Percentiles rank a stretch among this genome's conserved stretches.
These are phyloP conservation scores for Sebastes reedi DNA, from an alignment of 2,797 vertebrate genomes.

Conservation along the genomic window DNA sequence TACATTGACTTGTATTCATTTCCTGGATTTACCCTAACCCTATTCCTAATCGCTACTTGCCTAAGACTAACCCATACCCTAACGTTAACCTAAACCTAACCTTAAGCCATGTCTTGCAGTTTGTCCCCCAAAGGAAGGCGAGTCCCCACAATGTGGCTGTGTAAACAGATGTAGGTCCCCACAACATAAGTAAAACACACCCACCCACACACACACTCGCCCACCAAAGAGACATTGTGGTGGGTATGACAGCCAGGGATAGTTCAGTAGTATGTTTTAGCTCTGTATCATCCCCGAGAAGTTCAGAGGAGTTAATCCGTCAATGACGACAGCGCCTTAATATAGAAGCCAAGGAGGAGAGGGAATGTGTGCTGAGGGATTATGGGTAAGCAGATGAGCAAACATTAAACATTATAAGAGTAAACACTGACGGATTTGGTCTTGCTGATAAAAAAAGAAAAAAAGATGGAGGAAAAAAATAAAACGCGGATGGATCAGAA, in stretches of 20 bases:
- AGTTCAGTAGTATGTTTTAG: slow-evolving; percentile 45
- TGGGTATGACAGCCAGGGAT: slow-evolving; percentile 22
- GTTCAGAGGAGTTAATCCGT: slow-evolving; percentile 68
- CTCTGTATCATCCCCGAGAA: slow-evolving; percentile 47
- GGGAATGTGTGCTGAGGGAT: slow-evolving; percentile 68
- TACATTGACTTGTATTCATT: rapidly evolving
- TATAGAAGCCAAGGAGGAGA: slow-evolving; percentile 60
- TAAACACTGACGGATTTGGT: slow-evolving; percentile 65
- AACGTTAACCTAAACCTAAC: no score
- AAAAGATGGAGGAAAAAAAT: not conserved
- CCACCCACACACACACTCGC: not conserved
- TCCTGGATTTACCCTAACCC: no score
- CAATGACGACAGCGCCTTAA: slow-evolving; percentile 60
- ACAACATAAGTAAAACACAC: not conserved
- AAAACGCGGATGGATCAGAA: not conserved
- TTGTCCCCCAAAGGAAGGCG: no score
- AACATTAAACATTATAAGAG: slow-evolving; percentile 73
- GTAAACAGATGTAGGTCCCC: not conserved
- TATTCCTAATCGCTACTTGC: no score
- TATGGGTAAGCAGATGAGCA: slow-evolving; percentile 72
- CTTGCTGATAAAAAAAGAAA: not conserved
- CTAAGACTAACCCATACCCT: no score
- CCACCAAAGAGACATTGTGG: slow-evolving; percentile 6
- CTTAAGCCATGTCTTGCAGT: no score
- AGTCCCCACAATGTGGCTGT: not conserved